These are phyloP conservation scores for Drosophila kokeensis DNA, from an alignment of 2,888 invertebrate species.

Conservation along the genomic window DNA sequence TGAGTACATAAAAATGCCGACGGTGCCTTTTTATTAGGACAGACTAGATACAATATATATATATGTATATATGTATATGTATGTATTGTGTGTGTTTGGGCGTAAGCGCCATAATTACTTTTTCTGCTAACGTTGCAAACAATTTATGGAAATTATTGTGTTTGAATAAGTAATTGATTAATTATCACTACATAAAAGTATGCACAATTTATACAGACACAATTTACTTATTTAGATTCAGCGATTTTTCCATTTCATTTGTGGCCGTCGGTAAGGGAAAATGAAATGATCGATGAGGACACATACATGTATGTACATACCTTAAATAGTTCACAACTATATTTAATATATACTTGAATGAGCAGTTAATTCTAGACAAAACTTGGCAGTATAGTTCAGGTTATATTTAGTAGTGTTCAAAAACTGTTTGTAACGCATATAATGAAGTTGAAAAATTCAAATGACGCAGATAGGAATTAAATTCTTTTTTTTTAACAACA, in stretches of 20 bases:
- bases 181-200: conserved; percentile 35
- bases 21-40: neutral
- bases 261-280: conserved; percentile 8
- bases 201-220: conserved; percentile 6
- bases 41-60: neutral
- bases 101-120: conserved; percentile 40
- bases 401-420: neutral
- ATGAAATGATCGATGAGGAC: neutral
- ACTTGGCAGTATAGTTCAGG: neutral
- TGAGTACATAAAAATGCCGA: neutral
- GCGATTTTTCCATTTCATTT: conserved; percentile 31
- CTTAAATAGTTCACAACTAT: neutral
- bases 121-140: conserved; percentile 27
- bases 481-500: neutral
- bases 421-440: neutral
- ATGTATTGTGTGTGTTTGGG: conserved; percentile 5
- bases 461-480: neutral
- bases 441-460: neutral
- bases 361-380: neutral
- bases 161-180: conserved; percentile 55
- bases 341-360: neutral
- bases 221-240: conserved; percentile 38
- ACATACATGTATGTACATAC: too few species aligned
- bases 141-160: conserved; percentile 36
- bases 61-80: neutral